Evolutionary conservation across 2,888 invertebrate genomes (phyloP).

Genomic region (Cloeon dipterum): DNA sequence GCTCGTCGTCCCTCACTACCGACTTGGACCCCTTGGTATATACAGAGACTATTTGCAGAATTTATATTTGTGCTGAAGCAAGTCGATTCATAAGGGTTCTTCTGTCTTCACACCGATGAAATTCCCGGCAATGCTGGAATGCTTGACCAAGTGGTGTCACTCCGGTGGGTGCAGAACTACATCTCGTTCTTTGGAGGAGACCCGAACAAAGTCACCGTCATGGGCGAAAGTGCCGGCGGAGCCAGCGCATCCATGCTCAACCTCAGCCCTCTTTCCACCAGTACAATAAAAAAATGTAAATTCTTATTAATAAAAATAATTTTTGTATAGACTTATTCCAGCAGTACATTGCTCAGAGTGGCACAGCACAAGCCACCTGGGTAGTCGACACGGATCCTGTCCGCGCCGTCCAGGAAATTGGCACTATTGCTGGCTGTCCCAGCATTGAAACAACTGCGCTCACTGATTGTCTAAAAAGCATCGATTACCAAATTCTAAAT

Average conservation of each 20-base stretch:
- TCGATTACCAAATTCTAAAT: neutral
- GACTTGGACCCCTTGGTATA: constrained; percentile 23
- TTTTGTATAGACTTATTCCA: constrained; percentile 4
- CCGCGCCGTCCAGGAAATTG: neutral
- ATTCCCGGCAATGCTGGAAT: constrained; percentile 29
- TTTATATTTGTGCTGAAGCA: no score
- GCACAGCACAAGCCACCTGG: constrained; percentile 3
- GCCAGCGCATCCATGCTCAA: constrained; percentile 21
- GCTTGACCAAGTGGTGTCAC: constrained; percentile 22
- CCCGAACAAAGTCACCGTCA: constrained; percentile 22
- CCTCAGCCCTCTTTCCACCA: constrained; percentile 16
- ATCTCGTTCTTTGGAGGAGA: constrained; percentile 26
- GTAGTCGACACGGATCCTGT: constrained; percentile 1
- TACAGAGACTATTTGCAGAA: neutral
- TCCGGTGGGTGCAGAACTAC: constrained; percentile 26
- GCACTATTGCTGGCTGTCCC: neutral
- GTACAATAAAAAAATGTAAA: no score
- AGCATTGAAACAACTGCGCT: neutral
- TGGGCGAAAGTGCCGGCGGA: constrained; percentile 28
- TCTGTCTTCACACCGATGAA: constrained; percentile 21
- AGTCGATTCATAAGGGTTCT: no score
- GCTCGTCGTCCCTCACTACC: constrained; percentile 24
- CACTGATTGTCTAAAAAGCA: neutral
- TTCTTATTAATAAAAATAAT: no score
- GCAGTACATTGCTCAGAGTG: constrained; percentile 3